Evolutionary conservation across 2,797 vertebrate genomes (phyloP).

Genomic region (Paramormyrops hopkinsi): DNA sequence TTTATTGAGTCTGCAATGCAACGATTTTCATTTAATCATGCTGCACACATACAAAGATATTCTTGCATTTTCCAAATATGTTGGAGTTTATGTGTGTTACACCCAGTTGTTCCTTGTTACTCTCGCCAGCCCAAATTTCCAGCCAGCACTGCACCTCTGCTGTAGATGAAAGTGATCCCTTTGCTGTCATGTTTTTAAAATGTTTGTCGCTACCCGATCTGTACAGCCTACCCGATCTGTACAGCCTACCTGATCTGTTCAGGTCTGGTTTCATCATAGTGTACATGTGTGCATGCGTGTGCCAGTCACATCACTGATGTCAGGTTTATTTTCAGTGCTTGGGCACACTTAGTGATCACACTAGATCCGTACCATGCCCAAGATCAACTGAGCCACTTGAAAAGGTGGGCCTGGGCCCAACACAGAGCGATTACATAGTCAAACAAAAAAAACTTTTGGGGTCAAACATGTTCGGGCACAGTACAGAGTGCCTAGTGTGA

Average conservation of each 20-base stretch:
- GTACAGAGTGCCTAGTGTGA: background rate
- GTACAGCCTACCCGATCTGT: background rate
- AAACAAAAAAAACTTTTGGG: conserved; percentile 20
- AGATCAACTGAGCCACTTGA: background rate
- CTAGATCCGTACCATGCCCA: background rate
- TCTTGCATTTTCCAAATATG: background rate
- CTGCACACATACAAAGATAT: background rate
- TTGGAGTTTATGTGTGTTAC: background rate
- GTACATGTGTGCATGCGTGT: background rate
- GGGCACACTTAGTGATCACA: background rate
- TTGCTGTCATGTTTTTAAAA: background rate
- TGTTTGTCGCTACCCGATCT: background rate
- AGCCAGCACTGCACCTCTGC: background rate
- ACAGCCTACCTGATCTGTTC: background rate
- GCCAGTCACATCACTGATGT: background rate
- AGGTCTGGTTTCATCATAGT: background rate
- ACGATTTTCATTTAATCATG: background rate
- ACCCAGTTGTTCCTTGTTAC: background rate
- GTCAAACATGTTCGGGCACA: background rate
- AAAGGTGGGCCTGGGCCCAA: background rate
- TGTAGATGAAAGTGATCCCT: background rate
- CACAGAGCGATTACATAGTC: background rate
- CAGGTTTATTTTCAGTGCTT: background rate
- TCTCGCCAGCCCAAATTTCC: background rate
- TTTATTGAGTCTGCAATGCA: background rate